phyloP scores from a whole-genome alignment of 1,140 invertebrate species.

The Epicauta chinensis region DNA sequence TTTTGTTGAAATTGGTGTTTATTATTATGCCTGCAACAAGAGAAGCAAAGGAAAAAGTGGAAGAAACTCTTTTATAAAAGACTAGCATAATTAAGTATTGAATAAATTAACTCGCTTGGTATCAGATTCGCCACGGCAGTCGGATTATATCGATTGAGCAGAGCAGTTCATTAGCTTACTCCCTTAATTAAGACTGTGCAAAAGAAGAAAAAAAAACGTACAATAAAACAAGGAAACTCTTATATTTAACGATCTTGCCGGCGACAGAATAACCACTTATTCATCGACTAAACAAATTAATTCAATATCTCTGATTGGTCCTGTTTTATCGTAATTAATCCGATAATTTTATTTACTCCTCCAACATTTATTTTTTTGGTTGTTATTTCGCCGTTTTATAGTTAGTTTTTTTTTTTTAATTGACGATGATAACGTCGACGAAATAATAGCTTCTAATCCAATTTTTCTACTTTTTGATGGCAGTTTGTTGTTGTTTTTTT shows the following conservation, averaged over 20 bases:
- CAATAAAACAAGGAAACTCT: conserved; percentile 27
- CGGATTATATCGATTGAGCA: conserved; percentile 34
- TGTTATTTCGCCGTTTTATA: no score
- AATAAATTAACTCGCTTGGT: conserved; percentile 32
- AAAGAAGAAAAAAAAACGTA: no score
- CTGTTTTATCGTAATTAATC: conserved; percentile 14
- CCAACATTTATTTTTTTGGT: no score
- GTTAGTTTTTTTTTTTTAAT: no score
- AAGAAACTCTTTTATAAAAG: conserved; percentile 24
- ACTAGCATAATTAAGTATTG: conserved; percentile 33
- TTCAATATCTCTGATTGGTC: conserved; percentile 10
- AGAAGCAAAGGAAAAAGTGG: no score
- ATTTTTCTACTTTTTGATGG: conserved; percentile 3
- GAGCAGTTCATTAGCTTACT: conserved; percentile 32
- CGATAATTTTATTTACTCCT: conserved; percentile 1
- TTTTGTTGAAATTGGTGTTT: no score
- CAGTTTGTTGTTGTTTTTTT: conserved; percentile 1
- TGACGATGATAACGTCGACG: no score
- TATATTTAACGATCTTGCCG: conserved; percentile 30
- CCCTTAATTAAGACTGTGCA: conserved; percentile 26
- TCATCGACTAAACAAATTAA: conserved; percentile 16
- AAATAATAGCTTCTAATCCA: conserved; percentile 6
- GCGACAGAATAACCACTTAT: conserved; percentile 22
- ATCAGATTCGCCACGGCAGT: conserved; percentile 32
- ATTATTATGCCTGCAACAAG: no score